Conservation (phyloP, 64 coral and sea anemone species). For the Dendrophyllia cribrosa region DNA sequence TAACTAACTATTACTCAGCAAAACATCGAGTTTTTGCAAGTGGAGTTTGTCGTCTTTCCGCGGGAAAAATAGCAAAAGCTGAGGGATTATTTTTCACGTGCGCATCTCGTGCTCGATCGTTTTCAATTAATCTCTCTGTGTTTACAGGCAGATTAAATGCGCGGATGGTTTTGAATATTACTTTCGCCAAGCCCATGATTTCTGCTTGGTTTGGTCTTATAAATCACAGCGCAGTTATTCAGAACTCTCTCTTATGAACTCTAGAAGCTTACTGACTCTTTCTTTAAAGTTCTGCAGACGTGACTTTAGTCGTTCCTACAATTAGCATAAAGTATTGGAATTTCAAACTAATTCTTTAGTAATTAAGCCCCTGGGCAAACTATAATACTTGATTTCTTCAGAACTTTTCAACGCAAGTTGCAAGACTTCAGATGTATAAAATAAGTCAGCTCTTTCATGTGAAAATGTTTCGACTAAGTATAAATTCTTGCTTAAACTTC, state of each 20-base stretch:
- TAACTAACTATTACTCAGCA: neutral
- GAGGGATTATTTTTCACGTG: neutral
- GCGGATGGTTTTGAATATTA: neutral
- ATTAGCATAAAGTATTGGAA: constrained; percentile 46
- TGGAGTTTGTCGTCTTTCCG: neutral
- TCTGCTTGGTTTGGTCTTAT: neutral
- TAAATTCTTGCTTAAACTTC: too few relatives aligned
- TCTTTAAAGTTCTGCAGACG: neutral
- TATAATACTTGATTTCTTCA: neutral
- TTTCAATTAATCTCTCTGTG: neutral
- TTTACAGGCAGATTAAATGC: neutral
- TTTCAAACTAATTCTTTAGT: constrained; percentile 5
- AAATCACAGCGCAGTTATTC: neutral
- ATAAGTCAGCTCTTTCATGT: too few relatives aligned
- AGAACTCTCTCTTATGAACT: neutral
- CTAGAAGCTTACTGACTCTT: neutral
- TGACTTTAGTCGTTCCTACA: neutral
- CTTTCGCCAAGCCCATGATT: neutral
- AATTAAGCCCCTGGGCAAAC: neutral
- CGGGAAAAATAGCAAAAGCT: neutral
- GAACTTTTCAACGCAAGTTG: neutral
- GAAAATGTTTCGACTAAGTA: too few relatives aligned
- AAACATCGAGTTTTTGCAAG: neutral
- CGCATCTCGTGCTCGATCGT: neutral
- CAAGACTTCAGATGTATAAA: too few relatives aligned